These are phyloP conservation scores for Nycticorax nycticorax DNA, from an alignment of 2,113 vertebrate genomes.

Conservation along the genomic window DNA sequence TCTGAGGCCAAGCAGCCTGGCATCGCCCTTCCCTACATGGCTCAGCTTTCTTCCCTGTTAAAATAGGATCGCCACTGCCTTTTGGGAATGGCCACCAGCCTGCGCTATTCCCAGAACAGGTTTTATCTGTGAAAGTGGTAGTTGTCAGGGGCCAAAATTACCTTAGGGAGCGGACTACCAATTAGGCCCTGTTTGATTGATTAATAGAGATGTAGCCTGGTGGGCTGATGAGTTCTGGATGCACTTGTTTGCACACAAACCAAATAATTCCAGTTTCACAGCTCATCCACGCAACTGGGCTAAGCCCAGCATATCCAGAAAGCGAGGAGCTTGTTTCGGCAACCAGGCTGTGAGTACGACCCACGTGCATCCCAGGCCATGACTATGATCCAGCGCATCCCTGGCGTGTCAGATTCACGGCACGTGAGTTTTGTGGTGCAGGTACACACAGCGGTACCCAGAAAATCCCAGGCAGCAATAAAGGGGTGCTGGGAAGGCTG, in stretches of 20 bases:
- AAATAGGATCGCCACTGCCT: neutral
- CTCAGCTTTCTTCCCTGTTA: neutral
- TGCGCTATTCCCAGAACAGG: neutral
- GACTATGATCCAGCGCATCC: neutral
- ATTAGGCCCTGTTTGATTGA: neutral
- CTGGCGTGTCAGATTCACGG: neutral
- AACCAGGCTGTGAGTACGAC: neutral
- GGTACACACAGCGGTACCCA: neutral
- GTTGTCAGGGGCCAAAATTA: neutral
- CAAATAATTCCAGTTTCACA: neutral
- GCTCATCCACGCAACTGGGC: neutral
- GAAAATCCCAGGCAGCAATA: neutral
- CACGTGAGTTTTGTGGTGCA: accelerated
- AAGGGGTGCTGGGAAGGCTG: neutral
- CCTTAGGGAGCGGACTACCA: neutral
- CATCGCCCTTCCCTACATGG: neutral
- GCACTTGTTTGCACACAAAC: neutral
- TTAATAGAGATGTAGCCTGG: neutral
- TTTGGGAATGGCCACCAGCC: neutral
- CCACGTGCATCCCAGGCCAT: too few species aligned
- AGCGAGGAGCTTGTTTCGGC: neutral
- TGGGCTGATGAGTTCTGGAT: neutral
- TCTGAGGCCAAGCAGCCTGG: neutral
- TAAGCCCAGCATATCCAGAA: neutral
- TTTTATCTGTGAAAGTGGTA: neutral